Percentiles rank a stretch among this genome's conserved stretches.
These are phyloP conservation scores for Acrossocheilus fasciatus DNA, from an alignment of 2,797 vertebrate species.

Conservation along the genomic window DNA sequence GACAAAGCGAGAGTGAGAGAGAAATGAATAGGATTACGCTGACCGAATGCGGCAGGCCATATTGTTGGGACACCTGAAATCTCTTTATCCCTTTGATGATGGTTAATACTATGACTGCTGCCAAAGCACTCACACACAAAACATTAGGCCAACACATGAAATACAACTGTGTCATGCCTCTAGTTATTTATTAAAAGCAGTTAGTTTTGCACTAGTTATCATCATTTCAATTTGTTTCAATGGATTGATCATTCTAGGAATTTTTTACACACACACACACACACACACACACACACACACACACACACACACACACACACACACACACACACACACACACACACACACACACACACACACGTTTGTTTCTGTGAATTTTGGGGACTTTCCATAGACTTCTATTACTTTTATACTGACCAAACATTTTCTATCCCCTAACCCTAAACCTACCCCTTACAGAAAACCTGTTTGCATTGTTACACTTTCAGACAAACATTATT, in stretches of 20 bases:
- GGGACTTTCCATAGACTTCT: too few species aligned
- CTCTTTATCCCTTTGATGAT: slow-evolving; percentile 76
- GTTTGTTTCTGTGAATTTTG: too few species aligned
- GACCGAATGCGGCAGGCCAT: slow-evolving; percentile 33
- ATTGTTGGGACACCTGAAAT: slow-evolving; percentile 71
- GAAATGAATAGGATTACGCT: slow-evolving; percentile 51
- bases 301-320: too few species aligned
- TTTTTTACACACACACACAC: not conserved
- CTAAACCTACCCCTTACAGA: not conserved
- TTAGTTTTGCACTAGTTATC: not conserved
- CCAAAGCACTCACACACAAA: slow-evolving; percentile 65
- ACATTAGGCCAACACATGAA: not conserved
- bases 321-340: not conserved
- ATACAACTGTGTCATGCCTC: not conserved
- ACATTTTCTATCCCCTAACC: not conserved
- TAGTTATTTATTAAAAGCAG: not conserved
- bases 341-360: too few species aligned
- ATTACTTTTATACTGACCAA: too few species aligned
- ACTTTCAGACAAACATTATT: too few species aligned
- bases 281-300: too few species aligned
- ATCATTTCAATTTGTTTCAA: not conserved
- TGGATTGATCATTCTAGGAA: not conserved
- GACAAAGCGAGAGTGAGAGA: slow-evolving; percentile 21
- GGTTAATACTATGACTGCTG: slow-evolving; percentile 78
- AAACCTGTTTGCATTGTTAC: too few species aligned